These are phyloP conservation scores for Macrostomum cliftonense DNA, from an alignment of 2,888 invertebrate genomes.

Conservation along the genomic window DNA sequence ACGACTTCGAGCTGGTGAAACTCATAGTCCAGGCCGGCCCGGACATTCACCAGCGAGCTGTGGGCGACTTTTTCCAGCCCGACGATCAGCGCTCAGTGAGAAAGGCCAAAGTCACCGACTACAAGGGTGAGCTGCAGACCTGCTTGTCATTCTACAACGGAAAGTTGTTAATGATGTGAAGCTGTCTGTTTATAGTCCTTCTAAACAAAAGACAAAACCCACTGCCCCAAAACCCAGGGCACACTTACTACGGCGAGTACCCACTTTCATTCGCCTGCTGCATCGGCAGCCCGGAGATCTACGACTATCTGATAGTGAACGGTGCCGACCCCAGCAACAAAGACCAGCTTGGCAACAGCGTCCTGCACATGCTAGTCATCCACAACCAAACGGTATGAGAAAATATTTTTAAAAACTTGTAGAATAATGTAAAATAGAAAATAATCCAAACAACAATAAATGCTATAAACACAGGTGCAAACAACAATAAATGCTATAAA, in stretches of 20 bases:
- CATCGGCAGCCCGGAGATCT: constrained; percentile 85
- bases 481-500: too few species aligned
- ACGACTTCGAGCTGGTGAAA: constrained; percentile 79
- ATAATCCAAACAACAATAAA: too few species aligned
- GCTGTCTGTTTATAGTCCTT: too few species aligned
- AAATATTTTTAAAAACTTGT: too few species aligned
- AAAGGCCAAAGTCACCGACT: constrained; percentile 49
- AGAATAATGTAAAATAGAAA: too few species aligned
- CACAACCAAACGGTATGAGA: constrained; percentile 76
- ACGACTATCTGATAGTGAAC: constrained; percentile 72
- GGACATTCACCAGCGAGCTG: constrained; percentile 72
- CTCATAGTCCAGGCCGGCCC: constrained; percentile 78
- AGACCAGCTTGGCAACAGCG: constrained; percentile 91
- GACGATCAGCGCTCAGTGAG: constrained; percentile 58
- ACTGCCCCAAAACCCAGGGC: too few species aligned
- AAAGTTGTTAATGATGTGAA: too few species aligned
- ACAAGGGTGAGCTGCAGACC: constrained; percentile 47
- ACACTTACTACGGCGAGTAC: constrained; percentile 89
- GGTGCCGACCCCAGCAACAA: constrained; percentile 86
- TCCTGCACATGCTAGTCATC: constrained; percentile 96
- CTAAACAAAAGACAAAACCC: too few species aligned
- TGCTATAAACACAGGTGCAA: too few species aligned
- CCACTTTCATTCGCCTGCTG: constrained; percentile 93
- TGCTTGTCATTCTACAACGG: background rate
- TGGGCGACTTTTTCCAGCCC: constrained; percentile 81